Evolutionary conservation across 2,888 invertebrate genomes (phyloP), one percentile per base, ranked within the genome.

Genomic region (Hyposoter dolosus): DNA sequence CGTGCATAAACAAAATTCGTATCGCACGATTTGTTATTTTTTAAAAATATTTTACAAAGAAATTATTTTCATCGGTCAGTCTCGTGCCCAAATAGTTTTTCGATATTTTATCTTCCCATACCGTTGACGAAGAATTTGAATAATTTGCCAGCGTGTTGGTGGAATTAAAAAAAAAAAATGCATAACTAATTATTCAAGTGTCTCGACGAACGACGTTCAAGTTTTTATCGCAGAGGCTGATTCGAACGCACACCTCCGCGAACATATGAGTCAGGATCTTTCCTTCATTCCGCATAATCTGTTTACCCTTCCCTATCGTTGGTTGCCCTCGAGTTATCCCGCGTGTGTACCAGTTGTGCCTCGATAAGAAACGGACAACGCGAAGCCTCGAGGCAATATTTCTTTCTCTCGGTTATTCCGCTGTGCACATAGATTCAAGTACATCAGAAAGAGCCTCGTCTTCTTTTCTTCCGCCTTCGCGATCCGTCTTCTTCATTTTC

Each of bases 401-500:
- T 19, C 50, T 35, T n/a, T 23, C 43, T 56, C 56, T 19, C 45
- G 45, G 72, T 47, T 45, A 12, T 45, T 56, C 12, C 40, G 65
- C 65, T 65, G 47, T 28, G 47, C 69, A 17, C 63, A 35, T 47
- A 23, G 32, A 78, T 68, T 68, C 78, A 50, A 77, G 77, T 32
- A 32, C 68, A 69, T 56, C 45, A 60, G 60, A 60, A 28, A 71
- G 69, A 65, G 23, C 43, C 72, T 71, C 82, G 19, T 76, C 45
- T 66, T 75, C 75, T 68, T 79, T 79, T 83, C 78, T 56, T 76
- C 63, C 71, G 82, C 68, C 76, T 75, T 43, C 75, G 23, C 84
- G 84, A 84, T 84, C 84, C 84, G 65, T 84, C 84, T 80, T 84
- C 80, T 80, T 84, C 84, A 80, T 80, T 56, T 47, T 84, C 75